phyloP scores from a whole-genome alignment of 2,797 vertebrate species.

The Psittacula echo region DNA sequence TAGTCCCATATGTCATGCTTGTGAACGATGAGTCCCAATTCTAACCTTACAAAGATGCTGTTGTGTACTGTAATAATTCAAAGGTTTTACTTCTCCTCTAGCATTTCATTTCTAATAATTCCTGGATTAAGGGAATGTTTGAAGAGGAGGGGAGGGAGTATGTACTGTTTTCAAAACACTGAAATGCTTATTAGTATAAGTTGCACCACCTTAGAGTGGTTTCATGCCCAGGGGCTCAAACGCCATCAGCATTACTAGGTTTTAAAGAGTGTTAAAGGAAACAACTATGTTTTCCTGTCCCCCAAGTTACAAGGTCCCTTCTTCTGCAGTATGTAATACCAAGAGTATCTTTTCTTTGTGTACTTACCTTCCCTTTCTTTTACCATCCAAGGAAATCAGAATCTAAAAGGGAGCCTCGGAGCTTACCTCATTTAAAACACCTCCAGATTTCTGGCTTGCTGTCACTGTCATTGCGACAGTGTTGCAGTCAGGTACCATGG shows the following conservation, averaged over 20 bases:
- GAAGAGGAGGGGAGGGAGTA: background rate
- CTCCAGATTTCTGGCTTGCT: conserved; percentile 20
- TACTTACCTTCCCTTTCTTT: background rate
- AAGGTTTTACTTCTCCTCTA: background rate
- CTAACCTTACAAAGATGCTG: background rate
- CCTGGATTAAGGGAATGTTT: background rate
- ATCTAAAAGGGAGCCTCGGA: background rate
- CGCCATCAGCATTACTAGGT: background rate
- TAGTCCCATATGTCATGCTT: background rate
- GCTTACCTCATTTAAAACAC: background rate
- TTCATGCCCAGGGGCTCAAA: background rate
- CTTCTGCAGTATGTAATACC: background rate
- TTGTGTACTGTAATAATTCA: background rate
- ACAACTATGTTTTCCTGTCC: background rate
- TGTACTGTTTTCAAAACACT: background rate
- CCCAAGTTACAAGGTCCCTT: background rate
- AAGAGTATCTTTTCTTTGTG: background rate
- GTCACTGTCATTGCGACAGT: conserved; percentile 2
- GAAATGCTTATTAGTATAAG: background rate
- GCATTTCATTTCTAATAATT: background rate
- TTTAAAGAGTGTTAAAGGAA: background rate
- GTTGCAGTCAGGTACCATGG: conserved; percentile 51
- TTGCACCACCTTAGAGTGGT: background rate
- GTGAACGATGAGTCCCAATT: background rate
- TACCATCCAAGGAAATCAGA: background rate